These are phyloP conservation scores for Martes flavigula DNA, from an alignment of 2,797 vertebrate genomes.

Conservation along the genomic window DNA sequence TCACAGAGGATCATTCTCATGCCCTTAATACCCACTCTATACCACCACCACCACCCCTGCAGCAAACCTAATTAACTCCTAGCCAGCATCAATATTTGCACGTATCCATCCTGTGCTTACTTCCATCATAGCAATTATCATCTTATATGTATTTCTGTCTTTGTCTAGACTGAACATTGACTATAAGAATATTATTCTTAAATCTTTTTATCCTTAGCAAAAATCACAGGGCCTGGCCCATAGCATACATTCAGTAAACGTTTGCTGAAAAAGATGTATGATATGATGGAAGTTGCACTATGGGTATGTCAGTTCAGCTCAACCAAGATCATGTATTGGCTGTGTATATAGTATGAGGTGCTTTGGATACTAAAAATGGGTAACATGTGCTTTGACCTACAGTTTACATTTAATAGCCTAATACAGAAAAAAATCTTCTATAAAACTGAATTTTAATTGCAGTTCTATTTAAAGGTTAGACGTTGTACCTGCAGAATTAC, in stretches of 20 bases:
- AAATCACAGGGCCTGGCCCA: neutral
- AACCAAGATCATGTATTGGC: neutral
- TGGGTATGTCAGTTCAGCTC: neutral
- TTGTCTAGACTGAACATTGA: neutral
- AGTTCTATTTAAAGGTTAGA: conserved; percentile 24
- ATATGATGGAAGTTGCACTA: neutral
- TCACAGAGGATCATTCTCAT: neutral
- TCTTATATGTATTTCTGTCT: neutral
- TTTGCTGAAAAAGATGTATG: neutral
- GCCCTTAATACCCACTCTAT: neutral
- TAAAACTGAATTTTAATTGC: conserved; percentile 48
- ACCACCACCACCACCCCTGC: rapidly evolving
- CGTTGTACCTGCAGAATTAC: neutral
- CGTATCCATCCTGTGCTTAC: neutral
- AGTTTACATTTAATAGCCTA: neutral
- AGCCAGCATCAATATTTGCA: neutral
- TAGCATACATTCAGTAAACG: neutral
- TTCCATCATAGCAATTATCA: neutral
- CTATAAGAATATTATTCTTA: neutral
- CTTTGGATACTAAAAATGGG: neutral
- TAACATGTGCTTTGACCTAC: neutral
- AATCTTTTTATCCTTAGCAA: neutral
- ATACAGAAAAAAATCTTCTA: neutral
- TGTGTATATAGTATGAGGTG: neutral
- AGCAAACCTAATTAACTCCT: neutral